A percentile compares a stretch with the other conserved stretches of the same genome.
Evolutionary conservation across 1,140 invertebrate species (phyloP).

Genomic region (Xylocopa sonorina): DNA sequence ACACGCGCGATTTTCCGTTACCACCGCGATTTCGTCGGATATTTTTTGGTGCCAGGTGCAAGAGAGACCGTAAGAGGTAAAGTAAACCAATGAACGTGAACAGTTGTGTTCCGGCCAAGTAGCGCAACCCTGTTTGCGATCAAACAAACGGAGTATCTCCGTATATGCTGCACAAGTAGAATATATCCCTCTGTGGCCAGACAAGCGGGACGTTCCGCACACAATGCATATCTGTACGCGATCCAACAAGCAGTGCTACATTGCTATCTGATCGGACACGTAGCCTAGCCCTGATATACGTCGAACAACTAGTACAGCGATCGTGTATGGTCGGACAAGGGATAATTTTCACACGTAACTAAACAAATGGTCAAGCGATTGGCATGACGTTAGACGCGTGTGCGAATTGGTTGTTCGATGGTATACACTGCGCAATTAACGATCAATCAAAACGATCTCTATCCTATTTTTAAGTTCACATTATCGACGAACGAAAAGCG

Average conservation of each 20-base stretch:
- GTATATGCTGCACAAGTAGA: not conserved
- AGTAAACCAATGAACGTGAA: too few relatives aligned
- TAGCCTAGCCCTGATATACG: not conserved
- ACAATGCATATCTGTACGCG: too few relatives aligned
- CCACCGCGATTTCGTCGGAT: too few relatives aligned
- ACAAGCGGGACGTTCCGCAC: not conserved
- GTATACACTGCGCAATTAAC: not conserved
- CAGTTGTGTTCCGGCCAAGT: not conserved
- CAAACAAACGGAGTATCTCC: not conserved
- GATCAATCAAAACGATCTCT: not conserved
- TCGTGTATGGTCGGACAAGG: too few relatives aligned
- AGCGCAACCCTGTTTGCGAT: not conserved
- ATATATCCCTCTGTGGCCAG: not conserved
- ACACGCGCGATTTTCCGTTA: not conserved
- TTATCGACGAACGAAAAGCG: too few relatives aligned
- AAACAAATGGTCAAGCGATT: not conserved
- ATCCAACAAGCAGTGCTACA: slow-evolving; percentile 4
- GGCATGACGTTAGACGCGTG: not conserved
- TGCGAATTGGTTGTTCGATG: not conserved
- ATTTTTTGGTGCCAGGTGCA: too few relatives aligned
- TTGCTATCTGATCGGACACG: not conserved
- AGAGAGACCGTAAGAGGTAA: not conserved
- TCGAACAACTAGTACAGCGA: not conserved
- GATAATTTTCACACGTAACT: not conserved
- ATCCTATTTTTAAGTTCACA: too few relatives aligned